Evolutionary conservation across 2,888 invertebrate species (phyloP), one percentile per base, ranked within the genome.

Genomic region (Diplolepis rosae): DNA sequence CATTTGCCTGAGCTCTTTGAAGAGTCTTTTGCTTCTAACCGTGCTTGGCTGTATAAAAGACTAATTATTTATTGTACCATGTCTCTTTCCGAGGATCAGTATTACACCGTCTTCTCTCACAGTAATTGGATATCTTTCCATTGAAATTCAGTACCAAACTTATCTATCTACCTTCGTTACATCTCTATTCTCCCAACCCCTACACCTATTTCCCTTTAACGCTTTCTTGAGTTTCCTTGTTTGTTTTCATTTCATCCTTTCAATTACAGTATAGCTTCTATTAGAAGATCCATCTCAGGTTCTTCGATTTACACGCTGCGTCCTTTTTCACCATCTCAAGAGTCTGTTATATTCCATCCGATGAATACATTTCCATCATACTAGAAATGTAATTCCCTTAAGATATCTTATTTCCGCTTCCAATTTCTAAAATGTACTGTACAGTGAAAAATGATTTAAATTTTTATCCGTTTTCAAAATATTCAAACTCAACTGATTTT

Each of bases 41-140:
- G 35, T 61, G 24, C 39, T 22, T 39, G 13, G 7, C 7, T 24
- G 61, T 61, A 35, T 61, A 61, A 61, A 24, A 61, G 39, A 39
- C 61, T 61, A 61, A 61, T 56, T 56, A 56, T 56, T 56, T n/a
- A n/a, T n/a, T 32, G 11, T 32, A n/a, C 24, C 39, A 24, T 61
- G 24, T 39, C 24, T 39, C 50, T 61, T 24, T 5, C n/a, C 54
- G 18, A 42, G 69, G 72, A 75, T 73, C 66, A 71, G 61, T 69
- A 51, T 61, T 68, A 65, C 50, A 56, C 66, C 71, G 32, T 66
- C 18, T 69, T 48, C 42, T 39, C 32, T 3, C 39, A 35, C 22
- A 35, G 71, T 77, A 78, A 78, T 78, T 77, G 69, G 73, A 78
- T 78, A 74, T 75, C 70, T 70, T 68, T 61, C 65, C 71, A 74